phyloP scores from a whole-genome alignment of 2,888 invertebrate species.

The Acanthosoma haemorrhoidale region DNA sequence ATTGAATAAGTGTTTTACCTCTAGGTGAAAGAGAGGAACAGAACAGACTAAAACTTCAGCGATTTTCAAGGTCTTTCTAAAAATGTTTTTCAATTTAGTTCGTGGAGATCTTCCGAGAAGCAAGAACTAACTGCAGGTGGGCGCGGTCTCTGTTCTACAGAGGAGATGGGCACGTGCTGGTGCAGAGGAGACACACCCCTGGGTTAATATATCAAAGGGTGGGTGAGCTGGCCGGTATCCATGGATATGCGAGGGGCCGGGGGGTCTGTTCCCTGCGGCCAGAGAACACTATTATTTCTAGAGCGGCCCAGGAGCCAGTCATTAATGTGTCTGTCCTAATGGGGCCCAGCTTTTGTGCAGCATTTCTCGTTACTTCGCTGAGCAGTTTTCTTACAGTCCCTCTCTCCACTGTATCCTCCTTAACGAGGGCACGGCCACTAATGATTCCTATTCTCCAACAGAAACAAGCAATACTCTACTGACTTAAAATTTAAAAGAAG shows the following conservation, averaged over 20 bases:
- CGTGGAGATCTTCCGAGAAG: too few species aligned
- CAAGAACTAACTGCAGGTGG: too few species aligned
- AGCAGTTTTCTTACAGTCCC: background rate
- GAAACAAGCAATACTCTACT: too few species aligned
- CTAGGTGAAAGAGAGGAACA: too few species aligned
- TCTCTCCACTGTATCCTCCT: background rate
- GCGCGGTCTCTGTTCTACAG: background rate
- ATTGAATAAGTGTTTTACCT: too few species aligned
- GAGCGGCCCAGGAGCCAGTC: background rate
- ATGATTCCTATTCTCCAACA: too few species aligned
- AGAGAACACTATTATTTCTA: constrained; percentile 1
- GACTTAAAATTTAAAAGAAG: too few species aligned
- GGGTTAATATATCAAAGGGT: constrained; percentile 8
- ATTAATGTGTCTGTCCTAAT: background rate
- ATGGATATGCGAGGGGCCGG: background rate
- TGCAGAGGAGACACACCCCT: constrained; percentile 1
- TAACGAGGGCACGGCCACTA: too few species aligned
- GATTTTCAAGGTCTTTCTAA: too few species aligned
- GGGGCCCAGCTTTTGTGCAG: background rate
- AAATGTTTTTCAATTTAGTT: too few species aligned
- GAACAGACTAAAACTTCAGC: too few species aligned
- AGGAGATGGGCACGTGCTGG: constrained; percentile 8
- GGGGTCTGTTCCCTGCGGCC: background rate
- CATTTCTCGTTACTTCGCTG: background rate
- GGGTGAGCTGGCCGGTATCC: background rate